Base-by-base conservation (phyloP, 1,140 invertebrate genomes). In the Chlorops oryzae region DNA sequence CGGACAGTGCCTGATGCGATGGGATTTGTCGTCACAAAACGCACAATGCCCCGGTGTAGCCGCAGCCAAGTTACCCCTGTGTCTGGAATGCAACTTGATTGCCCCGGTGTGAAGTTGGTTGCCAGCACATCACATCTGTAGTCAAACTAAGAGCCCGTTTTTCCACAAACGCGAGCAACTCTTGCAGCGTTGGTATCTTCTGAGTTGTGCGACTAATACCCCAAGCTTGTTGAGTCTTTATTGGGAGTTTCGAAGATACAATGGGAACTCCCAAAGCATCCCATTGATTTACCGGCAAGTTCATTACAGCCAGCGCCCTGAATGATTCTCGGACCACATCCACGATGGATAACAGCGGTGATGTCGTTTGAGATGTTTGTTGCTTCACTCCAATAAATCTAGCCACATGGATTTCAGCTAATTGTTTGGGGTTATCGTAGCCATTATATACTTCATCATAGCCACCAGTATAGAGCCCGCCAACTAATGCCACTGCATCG, bases 401-500 rank as follows among this genome's bases (percentile, higher is more conserved):
- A 12, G 38, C 7, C 7, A 40, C 12, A 12, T 40, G 38, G 18
- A 40, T n/a, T n/a, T 40, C 38, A 13, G 38, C 38, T 18, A 40
- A 17, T 40, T 40, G 38, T 32, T 20, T 20, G 10, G 10, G 7
- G 18, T n/a, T 20, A 18, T 40, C 38, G 18, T 40, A 40, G 38
- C 18, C 38, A 9, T 40, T 40, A 9, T 18, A 40, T 6, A 20
- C 38, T 6, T 40, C 38, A 9, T 40, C 38, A 40, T 40, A n/a
- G n/a, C n/a, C n/a, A n/a, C n/a, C n/a, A n/a, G n/a, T n/a, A n/a
- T n/a, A n/a, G n/a, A n/a, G n/a, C 9, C 38, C 38, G 18, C 38
- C 38, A 40, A 40, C 38, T 18, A 40, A 20, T n/a, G 38, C 12
- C 17, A 40, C 38, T n/a, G 38, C 18, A 20, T 40, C 38, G 38